These are phyloP conservation scores for Chrysemys picta DNA, from an alignment of 2,113 vertebrate genomes.

Conservation along the genomic window DNA sequence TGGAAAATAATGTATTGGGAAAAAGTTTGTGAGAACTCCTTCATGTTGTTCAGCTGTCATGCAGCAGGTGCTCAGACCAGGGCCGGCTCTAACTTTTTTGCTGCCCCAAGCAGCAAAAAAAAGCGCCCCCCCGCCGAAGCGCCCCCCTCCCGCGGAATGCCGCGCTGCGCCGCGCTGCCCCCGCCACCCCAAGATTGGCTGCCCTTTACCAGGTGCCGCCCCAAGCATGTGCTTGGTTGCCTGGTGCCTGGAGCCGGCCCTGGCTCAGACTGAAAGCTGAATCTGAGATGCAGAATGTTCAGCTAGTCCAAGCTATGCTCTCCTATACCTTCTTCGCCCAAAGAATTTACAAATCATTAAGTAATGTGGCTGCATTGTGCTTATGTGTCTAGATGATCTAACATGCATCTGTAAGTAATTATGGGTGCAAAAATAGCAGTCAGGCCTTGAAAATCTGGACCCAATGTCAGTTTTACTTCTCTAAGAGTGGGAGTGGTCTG, in stretches of 20 bases:
- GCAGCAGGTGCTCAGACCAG: fast-evolving
- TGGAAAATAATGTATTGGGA: neutral
- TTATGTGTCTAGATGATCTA: slow-evolving; percentile 5
- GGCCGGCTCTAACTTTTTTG: too few species aligned
- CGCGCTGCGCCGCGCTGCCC: too few species aligned
- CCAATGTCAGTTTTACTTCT: neutral
- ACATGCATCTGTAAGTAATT: slow-evolving; percentile 14
- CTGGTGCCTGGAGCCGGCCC: too few species aligned
- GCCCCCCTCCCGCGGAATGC: too few species aligned
- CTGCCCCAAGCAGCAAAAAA: too few species aligned
- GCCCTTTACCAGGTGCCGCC: too few species aligned
- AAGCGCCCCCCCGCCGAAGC: too few species aligned
- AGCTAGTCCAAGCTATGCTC: neutral
- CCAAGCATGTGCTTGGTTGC: too few species aligned
- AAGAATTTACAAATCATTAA: neutral
- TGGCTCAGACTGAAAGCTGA: neutral
- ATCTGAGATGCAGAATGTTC: neutral
- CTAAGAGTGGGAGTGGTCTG: neutral
- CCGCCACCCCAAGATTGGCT: too few species aligned
- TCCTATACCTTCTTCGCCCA: neutral
- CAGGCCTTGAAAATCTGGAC: neutral
- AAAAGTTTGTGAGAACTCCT: neutral
- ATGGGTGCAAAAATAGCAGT: neutral
- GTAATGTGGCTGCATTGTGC: neutral
- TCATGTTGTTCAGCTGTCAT: neutral